Evolutionary conservation across 1,140 invertebrate species (phyloP).

Genomic region (Zaprionus nigranus): DNA sequence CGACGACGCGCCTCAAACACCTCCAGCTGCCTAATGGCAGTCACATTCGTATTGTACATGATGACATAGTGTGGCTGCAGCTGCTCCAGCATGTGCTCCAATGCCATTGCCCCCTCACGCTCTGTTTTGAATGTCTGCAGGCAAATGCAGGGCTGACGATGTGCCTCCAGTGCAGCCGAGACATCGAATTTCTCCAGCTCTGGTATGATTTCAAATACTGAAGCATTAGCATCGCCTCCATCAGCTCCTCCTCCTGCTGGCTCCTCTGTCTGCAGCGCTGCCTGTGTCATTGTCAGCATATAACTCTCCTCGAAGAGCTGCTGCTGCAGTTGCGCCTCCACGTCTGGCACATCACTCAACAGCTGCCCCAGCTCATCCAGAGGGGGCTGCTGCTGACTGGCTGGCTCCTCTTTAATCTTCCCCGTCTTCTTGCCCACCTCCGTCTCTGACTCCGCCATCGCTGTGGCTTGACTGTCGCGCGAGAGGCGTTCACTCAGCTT

Average conservation of each 20-base stretch:
- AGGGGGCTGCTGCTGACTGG: neutral
- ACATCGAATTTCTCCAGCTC: constrained; percentile 89
- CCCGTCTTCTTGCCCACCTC: no score
- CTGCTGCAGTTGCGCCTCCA: constrained; percentile 42
- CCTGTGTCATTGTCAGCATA: constrained; percentile 89
- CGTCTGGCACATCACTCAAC: constrained; percentile 32
- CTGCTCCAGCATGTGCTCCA: constrained; percentile 88
- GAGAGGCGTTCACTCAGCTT: constrained; percentile 85
- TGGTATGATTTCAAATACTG: constrained; percentile 88
- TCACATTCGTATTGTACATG: constrained; percentile 95
- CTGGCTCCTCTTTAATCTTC: neutral
- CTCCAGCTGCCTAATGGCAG: constrained; percentile 94
- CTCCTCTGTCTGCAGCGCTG: constrained; percentile 29
- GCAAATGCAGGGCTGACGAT: constrained; percentile 87
- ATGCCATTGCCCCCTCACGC: constrained; percentile 88
- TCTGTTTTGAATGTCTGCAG: constrained; percentile 91
- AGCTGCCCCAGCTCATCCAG: constrained; percentile 72
- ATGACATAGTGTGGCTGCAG: constrained; percentile 93
- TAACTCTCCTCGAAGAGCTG: constrained; percentile 87
- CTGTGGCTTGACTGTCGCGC: constrained; percentile 31
- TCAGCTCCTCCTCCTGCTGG: constrained; percentile 25
- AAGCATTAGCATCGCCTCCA: constrained; percentile 77
- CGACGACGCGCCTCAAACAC: constrained; percentile 91
- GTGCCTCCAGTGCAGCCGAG: constrained; percentile 85
- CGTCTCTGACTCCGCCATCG: neutral